Percentiles rank a stretch among this genome's conserved stretches.
Conservation (phyloP, 2,797 vertebrate genomes). For the Myiotriccus ornatus region DNA sequence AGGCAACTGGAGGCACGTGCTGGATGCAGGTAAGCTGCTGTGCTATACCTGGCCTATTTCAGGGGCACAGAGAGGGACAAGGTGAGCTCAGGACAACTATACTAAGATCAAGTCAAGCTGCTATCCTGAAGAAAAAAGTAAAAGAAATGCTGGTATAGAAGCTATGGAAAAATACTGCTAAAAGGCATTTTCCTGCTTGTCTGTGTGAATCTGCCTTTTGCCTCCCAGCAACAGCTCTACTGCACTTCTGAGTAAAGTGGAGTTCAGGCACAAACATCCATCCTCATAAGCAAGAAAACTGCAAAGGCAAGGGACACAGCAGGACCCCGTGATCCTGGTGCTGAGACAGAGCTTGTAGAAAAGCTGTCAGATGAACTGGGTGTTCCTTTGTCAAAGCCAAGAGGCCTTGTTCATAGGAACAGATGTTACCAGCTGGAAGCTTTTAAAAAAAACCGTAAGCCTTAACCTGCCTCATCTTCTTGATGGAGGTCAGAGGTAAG, state of each 20-base stretch:
- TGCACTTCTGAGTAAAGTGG: neutral
- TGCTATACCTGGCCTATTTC: neutral
- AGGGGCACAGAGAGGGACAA: neutral
- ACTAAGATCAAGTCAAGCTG: neutral
- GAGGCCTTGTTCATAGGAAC: neutral
- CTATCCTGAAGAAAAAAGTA: neutral
- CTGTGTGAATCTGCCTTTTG: neutral
- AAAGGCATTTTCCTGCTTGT: neutral
- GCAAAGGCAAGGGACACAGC: neutral
- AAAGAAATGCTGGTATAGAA: neutral
- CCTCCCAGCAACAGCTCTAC: neutral
- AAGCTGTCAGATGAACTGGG: neutral
- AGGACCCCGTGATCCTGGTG: rapidly evolving
- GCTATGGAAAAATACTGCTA: neutral
- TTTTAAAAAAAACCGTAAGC: neutral
- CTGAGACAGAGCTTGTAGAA: neutral
- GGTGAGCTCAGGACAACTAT: neutral
- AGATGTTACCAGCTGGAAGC: neutral
- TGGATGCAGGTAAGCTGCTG: neutral
- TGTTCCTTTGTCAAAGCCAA: neutral
- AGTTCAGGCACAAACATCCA: neutral
- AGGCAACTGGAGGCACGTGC: rapidly evolving
- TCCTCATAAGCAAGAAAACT: neutral
- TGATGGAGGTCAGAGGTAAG: neutral
- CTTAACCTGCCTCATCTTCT: neutral